Evolutionary conservation across 2,113 vertebrate genomes (phyloP).

Genomic region (Crypturellus undulatus): DNA sequence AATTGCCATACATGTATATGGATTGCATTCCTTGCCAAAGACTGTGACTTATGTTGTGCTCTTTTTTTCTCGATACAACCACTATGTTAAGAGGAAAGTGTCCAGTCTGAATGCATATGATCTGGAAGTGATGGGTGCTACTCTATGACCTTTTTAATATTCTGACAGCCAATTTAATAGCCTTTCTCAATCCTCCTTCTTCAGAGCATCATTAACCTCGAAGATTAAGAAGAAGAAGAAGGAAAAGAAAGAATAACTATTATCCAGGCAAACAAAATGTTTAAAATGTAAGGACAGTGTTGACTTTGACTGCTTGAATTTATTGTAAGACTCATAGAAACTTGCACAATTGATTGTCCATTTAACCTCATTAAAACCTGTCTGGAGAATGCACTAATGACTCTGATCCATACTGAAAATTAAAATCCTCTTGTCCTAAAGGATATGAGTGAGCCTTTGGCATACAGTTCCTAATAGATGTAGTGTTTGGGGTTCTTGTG

Average conservation of each 20-base stretch:
- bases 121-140: background rate
- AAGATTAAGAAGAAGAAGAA: too few species aligned
- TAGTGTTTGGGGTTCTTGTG: background rate
- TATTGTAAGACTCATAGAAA: background rate
- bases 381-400: background rate
- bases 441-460: background rate
- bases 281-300: background rate
- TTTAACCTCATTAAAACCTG: background rate
- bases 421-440: background rate
- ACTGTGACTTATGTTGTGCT: background rate
- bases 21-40: background rate
- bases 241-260: background rate
- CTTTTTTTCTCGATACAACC: background rate
- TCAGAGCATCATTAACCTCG: background rate
- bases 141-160: slow-evolving; percentile 23
- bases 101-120: background rate
- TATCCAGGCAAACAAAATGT: background rate
- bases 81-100: background rate
- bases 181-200: background rate
- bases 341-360: background rate
- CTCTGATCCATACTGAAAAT: background rate
- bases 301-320: background rate
- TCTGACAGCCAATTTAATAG: slow-evolving; percentile 15
- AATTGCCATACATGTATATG: background rate
- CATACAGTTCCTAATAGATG: background rate